A percentile compares a stretch with the other conserved stretches of the same genome.
Conservation (phyloP, 1,140 invertebrate genomes). For the Tetramorium simillimum region DNA sequence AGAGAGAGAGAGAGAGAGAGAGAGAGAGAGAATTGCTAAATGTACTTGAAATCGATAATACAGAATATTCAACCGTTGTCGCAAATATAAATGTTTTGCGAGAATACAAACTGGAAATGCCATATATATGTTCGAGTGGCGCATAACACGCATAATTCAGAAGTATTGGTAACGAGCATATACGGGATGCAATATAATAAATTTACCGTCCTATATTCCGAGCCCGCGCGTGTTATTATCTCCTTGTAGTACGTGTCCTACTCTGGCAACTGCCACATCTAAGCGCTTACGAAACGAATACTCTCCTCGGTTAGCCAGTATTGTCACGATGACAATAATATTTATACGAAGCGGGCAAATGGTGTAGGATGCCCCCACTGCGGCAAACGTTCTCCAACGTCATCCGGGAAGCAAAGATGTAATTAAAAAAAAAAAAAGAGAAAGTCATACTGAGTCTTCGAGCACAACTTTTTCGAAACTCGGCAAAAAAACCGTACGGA, state of each 20-base stretch:
- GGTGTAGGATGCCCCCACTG: no score
- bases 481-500: not conserved
- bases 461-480: not conserved
- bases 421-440: not conserved
- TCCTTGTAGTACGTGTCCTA: not conserved
- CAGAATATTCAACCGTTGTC: not conserved
- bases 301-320: not conserved
- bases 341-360: not conserved
- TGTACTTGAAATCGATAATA: constrained; percentile 9
- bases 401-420: not conserved
- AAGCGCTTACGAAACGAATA: not conserved
- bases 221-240: constrained; percentile 12
- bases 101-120: not conserved
- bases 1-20: not conserved
- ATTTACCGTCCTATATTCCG: not conserved
- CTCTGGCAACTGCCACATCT: not conserved
- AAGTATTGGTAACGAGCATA: not conserved
- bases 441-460: not conserved
- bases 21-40: not conserved
- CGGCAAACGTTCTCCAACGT: not conserved
- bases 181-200: constrained; percentile 10
- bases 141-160: constrained; percentile 16
- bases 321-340: not conserved
- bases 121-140: not conserved
- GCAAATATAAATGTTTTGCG: constrained; percentile 16